Percentiles rank a stretch among this genome's conserved stretches.
phyloP scores from a whole-genome alignment of 2,888 invertebrate genomes.

The Drosophila lutescens region DNA sequence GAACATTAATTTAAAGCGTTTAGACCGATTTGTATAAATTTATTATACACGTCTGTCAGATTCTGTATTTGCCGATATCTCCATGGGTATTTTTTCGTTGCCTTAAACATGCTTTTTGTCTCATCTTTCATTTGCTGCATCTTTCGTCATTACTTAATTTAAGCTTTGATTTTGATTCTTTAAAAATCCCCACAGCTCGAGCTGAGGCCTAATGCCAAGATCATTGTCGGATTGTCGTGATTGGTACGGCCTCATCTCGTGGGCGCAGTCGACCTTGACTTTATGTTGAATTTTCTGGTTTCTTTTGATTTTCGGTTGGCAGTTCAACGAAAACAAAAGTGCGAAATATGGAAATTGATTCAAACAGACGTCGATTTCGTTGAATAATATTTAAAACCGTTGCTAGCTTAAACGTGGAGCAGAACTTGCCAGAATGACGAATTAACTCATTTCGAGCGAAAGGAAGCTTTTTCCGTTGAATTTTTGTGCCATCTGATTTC shows the following conservation, averaged over 20 bases:
- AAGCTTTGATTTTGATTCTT: conserved; percentile 20
- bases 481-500: conserved; percentile 31
- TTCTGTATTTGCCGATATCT: too few species aligned
- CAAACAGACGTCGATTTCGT: conserved; percentile 46
- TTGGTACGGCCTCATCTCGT: conserved; percentile 66
- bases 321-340: conserved; percentile 65
- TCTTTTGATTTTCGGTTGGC: conserved; percentile 17
- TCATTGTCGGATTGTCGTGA: conserved; percentile 62
- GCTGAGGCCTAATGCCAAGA: conserved; percentile 29
- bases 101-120: conserved; percentile 4
- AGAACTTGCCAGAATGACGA: conserved; percentile 47
- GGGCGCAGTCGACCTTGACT: conserved; percentile 74
- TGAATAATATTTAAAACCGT: conserved; percentile 56
- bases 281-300: conserved; percentile 50
- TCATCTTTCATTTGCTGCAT: conserved; percentile 25
- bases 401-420: conserved; percentile 49
- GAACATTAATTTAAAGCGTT: too few species aligned
- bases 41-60: background rate
- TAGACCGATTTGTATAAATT: background rate
- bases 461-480: conserved; percentile 40
- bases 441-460: conserved; percentile 51
- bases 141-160: conserved; percentile 18
- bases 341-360: conserved; percentile 66
- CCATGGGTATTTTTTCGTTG: background rate
- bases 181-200: conserved; percentile 9